A percentile compares a stretch with the other conserved stretches of the same genome.
Evolutionary conservation across 64 coral and sea anemone genomes (phyloP).

Genomic region (Porites australiensis): DNA sequence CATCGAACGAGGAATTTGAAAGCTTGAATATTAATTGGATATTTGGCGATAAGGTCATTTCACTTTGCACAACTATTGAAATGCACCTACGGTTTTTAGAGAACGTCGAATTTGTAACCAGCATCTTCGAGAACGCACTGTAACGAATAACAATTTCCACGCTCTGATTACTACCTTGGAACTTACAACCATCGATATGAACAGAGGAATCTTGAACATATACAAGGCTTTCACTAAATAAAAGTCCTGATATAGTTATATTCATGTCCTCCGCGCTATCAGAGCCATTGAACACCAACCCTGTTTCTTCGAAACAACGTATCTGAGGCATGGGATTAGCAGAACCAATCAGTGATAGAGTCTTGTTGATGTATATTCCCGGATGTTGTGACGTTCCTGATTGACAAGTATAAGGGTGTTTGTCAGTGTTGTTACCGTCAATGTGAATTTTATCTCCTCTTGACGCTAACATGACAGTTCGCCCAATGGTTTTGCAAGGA

Average conservation of each 20-base stretch:
- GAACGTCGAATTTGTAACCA: conserved; percentile 36
- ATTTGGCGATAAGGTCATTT: background rate
- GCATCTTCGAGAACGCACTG: background rate
- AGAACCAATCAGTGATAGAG: conserved; percentile 54
- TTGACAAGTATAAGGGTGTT: conserved; percentile 62
- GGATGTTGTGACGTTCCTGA: conserved; percentile 16
- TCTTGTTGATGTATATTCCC: conserved; percentile 70
- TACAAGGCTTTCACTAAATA: background rate
- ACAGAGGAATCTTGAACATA: conserved; percentile 1
- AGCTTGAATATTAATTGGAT: background rate
- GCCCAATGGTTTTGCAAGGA: conserved; percentile 71
- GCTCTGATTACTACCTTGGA: background rate
- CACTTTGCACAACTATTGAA: background rate
- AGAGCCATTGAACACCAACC: conserved; percentile 22
- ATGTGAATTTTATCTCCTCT: conserved; percentile 29
- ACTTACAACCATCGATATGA: conserved; percentile 14
- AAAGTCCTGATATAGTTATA: background rate
- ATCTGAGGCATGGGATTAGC: conserved; percentile 24
- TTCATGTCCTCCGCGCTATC: background rate
- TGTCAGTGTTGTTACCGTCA: conserved; percentile 49
- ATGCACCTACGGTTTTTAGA: conserved; percentile 17
- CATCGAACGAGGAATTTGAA: background rate
- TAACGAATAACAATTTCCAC: background rate
- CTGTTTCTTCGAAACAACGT: conserved; percentile 8
- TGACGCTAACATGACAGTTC: conserved; percentile 33